Evolutionary conservation across 2,797 vertebrate species (phyloP).

Genomic region (Octomys mimax): DNA sequence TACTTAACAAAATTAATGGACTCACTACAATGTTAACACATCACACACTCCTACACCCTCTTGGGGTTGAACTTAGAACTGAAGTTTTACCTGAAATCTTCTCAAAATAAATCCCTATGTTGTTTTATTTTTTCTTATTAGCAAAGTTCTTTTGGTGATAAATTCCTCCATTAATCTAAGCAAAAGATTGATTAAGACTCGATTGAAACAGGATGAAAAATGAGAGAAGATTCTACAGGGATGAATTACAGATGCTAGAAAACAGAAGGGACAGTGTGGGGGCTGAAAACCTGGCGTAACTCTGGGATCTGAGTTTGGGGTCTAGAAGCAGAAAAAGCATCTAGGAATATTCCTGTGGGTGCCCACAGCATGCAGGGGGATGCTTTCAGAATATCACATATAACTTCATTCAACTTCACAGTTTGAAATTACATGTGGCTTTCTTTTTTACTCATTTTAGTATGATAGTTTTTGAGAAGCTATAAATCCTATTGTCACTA

Average conservation of each 20-base stretch:
- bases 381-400: not conserved
- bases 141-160: not conserved
- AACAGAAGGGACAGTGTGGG: fast-evolving
- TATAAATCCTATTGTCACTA: not conserved
- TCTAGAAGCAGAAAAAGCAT: not conserved
- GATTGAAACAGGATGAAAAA: not conserved
- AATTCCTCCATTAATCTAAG: not conserved
- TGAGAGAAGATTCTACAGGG: not conserved
- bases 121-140: conserved; percentile 5
- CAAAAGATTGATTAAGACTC: not conserved
- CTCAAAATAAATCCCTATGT: not conserved
- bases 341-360: not conserved
- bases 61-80: not conserved
- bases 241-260: not conserved
- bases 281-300: not conserved
- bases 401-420: not conserved
- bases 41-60: not conserved
- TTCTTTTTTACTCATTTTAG: not conserved
- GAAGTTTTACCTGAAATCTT: not conserved
- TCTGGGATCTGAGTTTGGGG: not conserved
- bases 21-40: not conserved
- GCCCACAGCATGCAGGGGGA: fast-evolving
- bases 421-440: not conserved
- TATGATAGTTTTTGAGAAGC: not conserved
- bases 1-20: not conserved